Evolutionary conservation across 2,797 vertebrate genomes (phyloP).

Genomic region (Pterois miles): DNA sequence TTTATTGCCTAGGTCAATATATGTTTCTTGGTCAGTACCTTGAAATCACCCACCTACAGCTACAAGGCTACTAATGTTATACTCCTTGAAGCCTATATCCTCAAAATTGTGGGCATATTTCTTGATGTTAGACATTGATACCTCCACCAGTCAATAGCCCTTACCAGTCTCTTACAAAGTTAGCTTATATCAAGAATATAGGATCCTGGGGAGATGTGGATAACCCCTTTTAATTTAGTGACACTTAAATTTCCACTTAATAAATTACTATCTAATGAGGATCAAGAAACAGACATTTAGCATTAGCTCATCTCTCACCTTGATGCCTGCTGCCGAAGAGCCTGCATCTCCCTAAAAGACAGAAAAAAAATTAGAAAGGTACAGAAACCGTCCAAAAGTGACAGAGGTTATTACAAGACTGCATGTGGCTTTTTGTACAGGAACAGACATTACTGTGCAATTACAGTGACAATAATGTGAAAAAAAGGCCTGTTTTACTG

Average conservation of each 20-base stretch:
- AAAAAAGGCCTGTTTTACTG: slow-evolving; percentile 13
- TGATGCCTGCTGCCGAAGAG: slow-evolving; percentile 97
- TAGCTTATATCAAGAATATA: too few species aligned
- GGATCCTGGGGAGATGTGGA: too few species aligned
- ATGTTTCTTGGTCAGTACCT: too few species aligned
- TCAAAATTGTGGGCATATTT: too few species aligned
- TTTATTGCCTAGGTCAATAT: too few species aligned
- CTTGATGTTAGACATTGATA: too few species aligned
- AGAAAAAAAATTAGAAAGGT: background rate
- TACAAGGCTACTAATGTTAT: too few species aligned
- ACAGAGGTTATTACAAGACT: slow-evolving; percentile 1
- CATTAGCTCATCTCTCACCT: slow-evolving; percentile 83
- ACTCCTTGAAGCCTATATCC: too few species aligned
- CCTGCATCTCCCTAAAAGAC: slow-evolving; percentile 91
- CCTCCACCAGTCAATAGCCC: too few species aligned
- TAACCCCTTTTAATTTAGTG: background rate
- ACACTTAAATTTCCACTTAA: background rate
- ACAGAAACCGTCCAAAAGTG: background rate
- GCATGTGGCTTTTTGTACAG: background rate
- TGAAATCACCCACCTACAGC: too few species aligned
- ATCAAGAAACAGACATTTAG: background rate
- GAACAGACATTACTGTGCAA: slow-evolving; percentile 3
- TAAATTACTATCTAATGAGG: background rate
- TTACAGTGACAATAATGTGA: slow-evolving; percentile 1
- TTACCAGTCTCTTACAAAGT: too few species aligned